Conservation (phyloP, 1,140 invertebrate genomes). For the Akabosia matsudoensis region DNA sequence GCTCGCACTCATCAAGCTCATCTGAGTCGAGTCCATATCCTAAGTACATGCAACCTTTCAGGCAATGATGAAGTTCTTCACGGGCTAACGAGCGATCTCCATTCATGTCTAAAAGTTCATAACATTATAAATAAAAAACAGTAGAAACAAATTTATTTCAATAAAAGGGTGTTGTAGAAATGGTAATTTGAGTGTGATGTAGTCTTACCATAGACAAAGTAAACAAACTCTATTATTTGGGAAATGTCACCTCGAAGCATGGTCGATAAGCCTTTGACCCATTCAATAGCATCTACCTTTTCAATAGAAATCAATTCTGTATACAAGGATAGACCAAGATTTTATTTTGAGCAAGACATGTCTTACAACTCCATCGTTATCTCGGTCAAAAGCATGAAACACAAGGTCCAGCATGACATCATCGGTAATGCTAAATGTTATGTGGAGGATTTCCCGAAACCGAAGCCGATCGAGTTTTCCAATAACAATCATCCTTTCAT, state of each 20-base stretch:
- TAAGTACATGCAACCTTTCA: constrained; percentile 64
- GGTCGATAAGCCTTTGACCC: constrained; percentile 40
- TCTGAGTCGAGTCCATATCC: constrained; percentile 60
- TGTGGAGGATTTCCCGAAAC: constrained; percentile 41
- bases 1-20: constrained; percentile 85
- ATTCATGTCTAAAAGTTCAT: constrained; percentile 39
- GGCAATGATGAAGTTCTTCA: constrained; percentile 75
- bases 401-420: constrained; percentile 56
- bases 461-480: constrained; percentile 40
- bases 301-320: too few species aligned
- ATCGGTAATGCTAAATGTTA: constrained; percentile 41
- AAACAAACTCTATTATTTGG: constrained; percentile 40
- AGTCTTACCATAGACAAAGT: constrained; percentile 34
- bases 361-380: constrained; percentile 38
- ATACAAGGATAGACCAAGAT: neutral
- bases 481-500: constrained; percentile 38
- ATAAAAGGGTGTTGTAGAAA: neutral
- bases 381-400: constrained; percentile 40
- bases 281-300: constrained; percentile 44
- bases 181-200: neutral
- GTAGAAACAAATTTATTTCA: neutral
- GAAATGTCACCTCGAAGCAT: constrained; percentile 38
- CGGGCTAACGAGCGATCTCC: constrained; percentile 39
- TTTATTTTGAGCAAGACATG: neutral
- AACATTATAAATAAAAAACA: neutral